Conservation (phyloP, 2,888 invertebrate genomes). For the Meganola albula region DNA sequence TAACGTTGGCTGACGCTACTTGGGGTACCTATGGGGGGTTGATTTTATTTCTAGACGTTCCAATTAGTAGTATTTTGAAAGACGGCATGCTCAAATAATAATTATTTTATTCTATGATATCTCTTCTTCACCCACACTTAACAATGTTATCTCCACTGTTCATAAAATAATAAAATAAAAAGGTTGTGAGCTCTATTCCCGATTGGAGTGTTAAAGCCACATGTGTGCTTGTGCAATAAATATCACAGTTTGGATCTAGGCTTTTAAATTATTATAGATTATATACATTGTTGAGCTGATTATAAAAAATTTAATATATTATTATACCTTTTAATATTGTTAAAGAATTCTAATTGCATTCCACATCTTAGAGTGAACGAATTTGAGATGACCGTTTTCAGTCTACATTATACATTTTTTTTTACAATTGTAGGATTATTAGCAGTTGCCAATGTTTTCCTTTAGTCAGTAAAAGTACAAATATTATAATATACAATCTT, state of each 20-base stretch:
- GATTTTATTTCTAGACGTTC: conserved; percentile 40
- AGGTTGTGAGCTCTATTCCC: conserved; percentile 78
- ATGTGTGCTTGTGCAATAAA: conserved; percentile 79
- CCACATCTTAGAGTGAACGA: conserved; percentile 78
- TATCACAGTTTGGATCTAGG: conserved; percentile 79
- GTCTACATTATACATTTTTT: conserved; percentile 75
- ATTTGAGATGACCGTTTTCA: conserved; percentile 77
- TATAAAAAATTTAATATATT: conserved; percentile 80
- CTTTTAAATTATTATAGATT: conserved; percentile 80
- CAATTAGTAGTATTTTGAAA: conserved; percentile 44
- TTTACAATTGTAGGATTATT: conserved; percentile 77
- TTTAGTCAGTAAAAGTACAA: conserved; percentile 91
- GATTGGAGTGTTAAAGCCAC: conserved; percentile 73
- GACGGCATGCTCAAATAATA: conserved; percentile 54
- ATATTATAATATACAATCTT: conserved; percentile 83
- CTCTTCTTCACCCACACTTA: conserved; percentile 49
- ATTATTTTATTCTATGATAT: conserved; percentile 37
- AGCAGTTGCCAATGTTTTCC: conserved; percentile 80
- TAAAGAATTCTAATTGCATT: conserved; percentile 79
- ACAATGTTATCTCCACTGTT: conserved; percentile 57
- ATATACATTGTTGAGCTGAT: conserved; percentile 81
- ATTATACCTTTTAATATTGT: conserved; percentile 80
- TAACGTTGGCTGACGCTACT: too few relatives aligned
- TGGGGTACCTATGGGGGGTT: too few relatives aligned
- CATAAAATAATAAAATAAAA: conserved; percentile 61